Evolutionary conservation across 2,888 invertebrate species (phyloP).

Genomic region (Ptycholaimellus sp.): DNA sequence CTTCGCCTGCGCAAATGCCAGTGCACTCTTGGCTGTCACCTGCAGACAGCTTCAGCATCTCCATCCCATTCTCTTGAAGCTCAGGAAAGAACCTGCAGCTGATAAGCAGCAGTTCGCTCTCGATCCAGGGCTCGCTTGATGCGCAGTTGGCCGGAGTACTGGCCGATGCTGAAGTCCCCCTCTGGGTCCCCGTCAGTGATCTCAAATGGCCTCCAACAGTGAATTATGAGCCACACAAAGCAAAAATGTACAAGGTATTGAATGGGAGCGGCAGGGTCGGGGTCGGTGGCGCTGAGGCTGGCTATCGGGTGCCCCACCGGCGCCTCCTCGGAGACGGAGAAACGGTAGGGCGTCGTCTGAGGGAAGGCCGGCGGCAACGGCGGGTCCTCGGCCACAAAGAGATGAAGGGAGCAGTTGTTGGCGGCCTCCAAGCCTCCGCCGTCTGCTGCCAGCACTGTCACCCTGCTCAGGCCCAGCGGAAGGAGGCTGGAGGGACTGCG

Average conservation of each 20-base stretch:
- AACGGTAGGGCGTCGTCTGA: background rate
- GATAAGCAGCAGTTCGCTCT: background rate
- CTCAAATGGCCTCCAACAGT: no score
- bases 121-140: background rate
- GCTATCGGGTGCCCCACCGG: background rate
- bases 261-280: background rate
- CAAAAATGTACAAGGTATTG: no score
- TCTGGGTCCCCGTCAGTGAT: no score
- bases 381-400: background rate
- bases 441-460: no score
- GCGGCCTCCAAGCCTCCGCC: background rate
- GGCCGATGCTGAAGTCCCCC: background rate
- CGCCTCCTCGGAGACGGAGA: background rate
- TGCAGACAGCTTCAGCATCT: background rate
- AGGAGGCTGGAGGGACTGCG: no score
- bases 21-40: background rate
- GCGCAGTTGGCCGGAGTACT: background rate
- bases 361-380: background rate
- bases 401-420: background rate
- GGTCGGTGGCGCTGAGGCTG: background rate
- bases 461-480: no score
- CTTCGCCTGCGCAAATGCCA: background rate
- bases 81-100: background rate
- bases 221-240: no score
- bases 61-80: background rate